These are phyloP conservation scores for Cathartes aura DNA, from an alignment of 2,113 vertebrate species.

Conservation along the genomic window DNA sequence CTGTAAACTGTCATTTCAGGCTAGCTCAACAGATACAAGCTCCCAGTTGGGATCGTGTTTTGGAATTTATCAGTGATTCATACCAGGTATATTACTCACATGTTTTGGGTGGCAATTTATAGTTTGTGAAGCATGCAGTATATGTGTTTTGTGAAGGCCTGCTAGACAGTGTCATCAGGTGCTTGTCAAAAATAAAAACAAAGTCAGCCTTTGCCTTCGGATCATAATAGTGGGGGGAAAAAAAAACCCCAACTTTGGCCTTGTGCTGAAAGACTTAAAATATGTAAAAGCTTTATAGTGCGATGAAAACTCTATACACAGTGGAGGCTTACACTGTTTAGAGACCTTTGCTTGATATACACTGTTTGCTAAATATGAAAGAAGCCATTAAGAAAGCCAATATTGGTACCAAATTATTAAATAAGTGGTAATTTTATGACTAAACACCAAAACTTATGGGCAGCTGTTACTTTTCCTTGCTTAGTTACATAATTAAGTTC, in stretches of 20 bases:
- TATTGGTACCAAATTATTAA: not conserved
- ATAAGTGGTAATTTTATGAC: not conserved
- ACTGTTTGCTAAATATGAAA: not conserved
- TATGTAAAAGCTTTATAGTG: not conserved
- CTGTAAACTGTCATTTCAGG: constrained; percentile 50
- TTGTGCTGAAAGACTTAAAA: not conserved
- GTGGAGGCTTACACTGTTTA: not conserved
- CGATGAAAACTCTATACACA: not conserved
- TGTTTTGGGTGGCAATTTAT: constrained; percentile 26
- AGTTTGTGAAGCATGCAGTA: constrained; percentile 40
- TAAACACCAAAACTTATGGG: not conserved
- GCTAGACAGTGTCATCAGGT: not conserved
- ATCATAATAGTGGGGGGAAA: not conserved
- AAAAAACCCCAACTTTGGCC: not conserved
- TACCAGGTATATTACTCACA: constrained; percentile 46
- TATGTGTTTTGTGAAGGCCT: constrained; percentile 17
- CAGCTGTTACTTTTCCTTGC: not conserved
- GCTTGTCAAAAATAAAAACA: not conserved
- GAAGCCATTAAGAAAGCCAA: not conserved
- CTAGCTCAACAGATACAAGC: constrained; percentile 56
- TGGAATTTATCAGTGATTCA: constrained; percentile 42
- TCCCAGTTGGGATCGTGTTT: constrained; percentile 42
- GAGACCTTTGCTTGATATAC: not conserved
- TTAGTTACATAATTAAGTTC: not conserved
- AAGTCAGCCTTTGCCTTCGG: not conserved